Evolutionary conservation across 2,888 invertebrate species (phyloP).

Genomic region (Chymomyza caudatula): DNA sequence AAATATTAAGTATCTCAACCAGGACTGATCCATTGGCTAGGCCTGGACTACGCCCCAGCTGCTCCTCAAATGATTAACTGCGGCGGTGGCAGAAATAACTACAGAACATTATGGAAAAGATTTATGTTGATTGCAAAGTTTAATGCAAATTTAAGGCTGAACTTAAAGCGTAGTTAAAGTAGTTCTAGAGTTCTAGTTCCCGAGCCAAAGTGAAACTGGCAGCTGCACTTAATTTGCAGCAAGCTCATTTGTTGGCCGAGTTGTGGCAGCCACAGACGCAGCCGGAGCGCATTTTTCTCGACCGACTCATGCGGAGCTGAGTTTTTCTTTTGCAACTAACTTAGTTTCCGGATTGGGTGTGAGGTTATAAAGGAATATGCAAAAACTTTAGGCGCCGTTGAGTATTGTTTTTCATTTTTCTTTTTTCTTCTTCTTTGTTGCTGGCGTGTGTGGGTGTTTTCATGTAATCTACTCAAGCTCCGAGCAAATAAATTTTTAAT

Average conservation of each 20-base stretch:
- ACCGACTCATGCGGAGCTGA: not conserved
- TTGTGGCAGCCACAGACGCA: constrained; percentile 6
- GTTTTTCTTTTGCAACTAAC: not conserved
- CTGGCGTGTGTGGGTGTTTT: constrained; percentile 24
- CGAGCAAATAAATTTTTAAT: constrained; percentile 65
- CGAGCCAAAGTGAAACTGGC: constrained; percentile 48
- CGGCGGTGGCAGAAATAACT: not conserved
- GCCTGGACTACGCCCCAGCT: not conserved
- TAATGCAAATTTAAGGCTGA: constrained; percentile 23
- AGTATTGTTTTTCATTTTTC: constrained; percentile 21
- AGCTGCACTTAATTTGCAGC: constrained; percentile 66
- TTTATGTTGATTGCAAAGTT: constrained; percentile 20
- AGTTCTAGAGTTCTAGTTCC: constrained; percentile 43
- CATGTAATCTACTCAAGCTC: constrained; percentile 62
- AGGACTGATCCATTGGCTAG: not conserved
- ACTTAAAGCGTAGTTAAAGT: constrained; percentile 55
- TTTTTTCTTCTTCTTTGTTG: not conserved
- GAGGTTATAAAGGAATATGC: constrained; percentile 36
- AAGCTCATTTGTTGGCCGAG: constrained; percentile 56
- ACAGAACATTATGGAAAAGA: not conserved
- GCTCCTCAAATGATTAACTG: not conserved
- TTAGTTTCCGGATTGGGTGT: not conserved
- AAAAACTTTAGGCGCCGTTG: constrained; percentile 31
- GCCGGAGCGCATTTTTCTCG: constrained; percentile 23
- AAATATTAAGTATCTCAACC: not conserved